These are phyloP conservation scores for Poecilia wingei DNA, from an alignment of 2,797 vertebrate genomes.

Conservation along the genomic window DNA sequence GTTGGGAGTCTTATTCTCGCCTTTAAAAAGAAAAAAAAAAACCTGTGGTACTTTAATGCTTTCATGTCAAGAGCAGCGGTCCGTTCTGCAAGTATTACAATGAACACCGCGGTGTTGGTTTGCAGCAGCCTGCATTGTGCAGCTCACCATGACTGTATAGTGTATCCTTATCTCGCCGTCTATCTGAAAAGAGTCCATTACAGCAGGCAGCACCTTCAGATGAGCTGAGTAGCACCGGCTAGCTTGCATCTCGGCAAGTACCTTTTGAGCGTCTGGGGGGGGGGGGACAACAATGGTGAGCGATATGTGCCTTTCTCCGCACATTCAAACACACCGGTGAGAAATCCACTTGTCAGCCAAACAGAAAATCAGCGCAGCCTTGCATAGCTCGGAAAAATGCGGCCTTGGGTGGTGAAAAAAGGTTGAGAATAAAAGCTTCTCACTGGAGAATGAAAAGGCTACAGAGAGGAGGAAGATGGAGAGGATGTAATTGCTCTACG, in stretches of 20 bases:
- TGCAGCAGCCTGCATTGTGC: slow-evolving; percentile 57
- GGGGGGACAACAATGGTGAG: slow-evolving; percentile 39
- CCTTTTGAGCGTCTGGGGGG: slow-evolving; percentile 47
- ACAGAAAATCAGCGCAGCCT: slow-evolving; percentile 11
- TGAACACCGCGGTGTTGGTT: slow-evolving; percentile 66
- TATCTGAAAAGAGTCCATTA: slow-evolving; percentile 77
- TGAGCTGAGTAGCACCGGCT: slow-evolving; percentile 50
- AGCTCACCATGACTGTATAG: slow-evolving; percentile 59
- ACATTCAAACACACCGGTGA: slow-evolving; percentile 53
- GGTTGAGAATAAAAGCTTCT: slow-evolving; percentile 63
- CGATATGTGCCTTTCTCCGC: slow-evolving; percentile 55
- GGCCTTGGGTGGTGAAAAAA: slow-evolving; percentile 72
- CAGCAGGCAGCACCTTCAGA: slow-evolving; percentile 71
- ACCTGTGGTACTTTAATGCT: slow-evolving; percentile 15
- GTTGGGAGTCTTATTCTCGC: background rate
- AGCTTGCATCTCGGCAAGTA: slow-evolving; percentile 46
- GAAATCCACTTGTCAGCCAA: slow-evolving; percentile 37
- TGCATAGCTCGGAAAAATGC: slow-evolving; percentile 36
- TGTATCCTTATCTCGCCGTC: slow-evolving; percentile 73
- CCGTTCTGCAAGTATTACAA: slow-evolving; percentile 67
- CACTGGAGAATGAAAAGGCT: slow-evolving; percentile 40
- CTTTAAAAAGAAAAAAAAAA: slow-evolving; percentile 14
- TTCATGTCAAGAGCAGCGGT: slow-evolving; percentile 54
- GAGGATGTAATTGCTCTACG: slow-evolving; percentile 46
- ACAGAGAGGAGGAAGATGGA: slow-evolving; percentile 26